phyloP scores from a whole-genome alignment of 2,888 invertebrate species.

The Pyrrhia umbra region DNA sequence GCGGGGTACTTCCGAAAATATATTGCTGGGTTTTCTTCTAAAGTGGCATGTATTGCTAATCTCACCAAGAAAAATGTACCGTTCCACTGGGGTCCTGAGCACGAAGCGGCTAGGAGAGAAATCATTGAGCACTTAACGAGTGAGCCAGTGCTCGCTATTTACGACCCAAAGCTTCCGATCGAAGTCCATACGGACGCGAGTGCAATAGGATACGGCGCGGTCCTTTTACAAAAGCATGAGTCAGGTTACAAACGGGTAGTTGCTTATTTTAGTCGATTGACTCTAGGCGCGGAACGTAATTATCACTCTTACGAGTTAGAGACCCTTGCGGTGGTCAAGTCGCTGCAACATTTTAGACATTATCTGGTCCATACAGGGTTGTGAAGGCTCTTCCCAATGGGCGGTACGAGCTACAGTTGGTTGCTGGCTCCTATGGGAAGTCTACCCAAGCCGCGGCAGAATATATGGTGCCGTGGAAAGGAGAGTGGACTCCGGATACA shows the following conservation, averaged over 20 bases:
- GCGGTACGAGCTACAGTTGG: no score
- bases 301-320: constrained; percentile 21
- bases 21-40: constrained; percentile 11
- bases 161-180: background rate
- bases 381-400: no score
- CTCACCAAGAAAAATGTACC: background rate
- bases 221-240: constrained; percentile 38
- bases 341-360: constrained; percentile 58
- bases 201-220: constrained; percentile 45
- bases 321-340: constrained; percentile 54
- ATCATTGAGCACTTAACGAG: constrained; percentile 32
- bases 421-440: no score
- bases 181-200: constrained; percentile 26
- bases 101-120: constrained; percentile 19
- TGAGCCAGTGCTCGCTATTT: constrained; percentile 15
- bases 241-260: constrained; percentile 32
- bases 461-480: no score
- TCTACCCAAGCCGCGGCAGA: no score
- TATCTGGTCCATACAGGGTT: no score
- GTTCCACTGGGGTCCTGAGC: constrained; percentile 23
- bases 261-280: constrained; percentile 45
- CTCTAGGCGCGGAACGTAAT: constrained; percentile 30
- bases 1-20: constrained; percentile 8
- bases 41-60: constrained; percentile 34
- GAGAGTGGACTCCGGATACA: no score